Evolutionary conservation across 2,888 invertebrate genomes (phyloP), one percentile per base, ranked within the genome.

Genomic region (Aphidoletes aphidimyza): DNA sequence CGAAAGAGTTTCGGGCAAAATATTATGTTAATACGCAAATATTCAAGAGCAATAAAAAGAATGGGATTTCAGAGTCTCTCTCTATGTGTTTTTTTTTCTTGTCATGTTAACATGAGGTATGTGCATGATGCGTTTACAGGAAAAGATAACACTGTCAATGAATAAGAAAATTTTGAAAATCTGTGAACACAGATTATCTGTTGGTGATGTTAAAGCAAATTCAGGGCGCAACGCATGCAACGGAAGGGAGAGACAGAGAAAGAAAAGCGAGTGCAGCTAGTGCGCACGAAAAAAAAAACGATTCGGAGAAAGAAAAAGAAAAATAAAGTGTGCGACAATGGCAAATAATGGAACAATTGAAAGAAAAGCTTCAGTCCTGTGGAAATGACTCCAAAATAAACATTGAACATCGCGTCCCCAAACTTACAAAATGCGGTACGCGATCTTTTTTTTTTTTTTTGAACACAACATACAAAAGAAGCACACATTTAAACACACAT

Each of bases 31-130:
- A 81, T 81, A 37, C 37, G 34, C 81, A 81, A 37, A 81, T 81
- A 81, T 81, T 81, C 37, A 81, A 81, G 81, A 81, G 37, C 81
- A 81, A 81, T 81, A 81, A 81, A 81, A 81, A 81, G 81, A 81
- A 37, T 37, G 81, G 69, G 34, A 69, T 69, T 69, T 69, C 69
- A 69, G 26, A 69, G n/a, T n/a, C n/a, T n/a, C n/a, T n/a, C n/a
- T n/a, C n/a, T n/a, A n/a, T n/a, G n/a, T n/a, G n/a, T n/a, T n/a
- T n/a, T 30, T 30, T 30, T 69, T 69, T 54, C 22, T n/a, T 54
- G 5, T 39, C 39, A 30, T 69, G 69, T 30, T 69, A 54, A 69
- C 69, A 69, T 30, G 69, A n/a, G 69, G 30, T 34, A 69, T 69
- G 69, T 34, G 2, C 34, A 34, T 69, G 69, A 69, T 69, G 69